A percentile compares a stretch with the other conserved stretches of the same genome.
Evolutionary conservation across 2,113 vertebrate species (phyloP).

Genomic region (Rhabdomys dilectus): DNA sequence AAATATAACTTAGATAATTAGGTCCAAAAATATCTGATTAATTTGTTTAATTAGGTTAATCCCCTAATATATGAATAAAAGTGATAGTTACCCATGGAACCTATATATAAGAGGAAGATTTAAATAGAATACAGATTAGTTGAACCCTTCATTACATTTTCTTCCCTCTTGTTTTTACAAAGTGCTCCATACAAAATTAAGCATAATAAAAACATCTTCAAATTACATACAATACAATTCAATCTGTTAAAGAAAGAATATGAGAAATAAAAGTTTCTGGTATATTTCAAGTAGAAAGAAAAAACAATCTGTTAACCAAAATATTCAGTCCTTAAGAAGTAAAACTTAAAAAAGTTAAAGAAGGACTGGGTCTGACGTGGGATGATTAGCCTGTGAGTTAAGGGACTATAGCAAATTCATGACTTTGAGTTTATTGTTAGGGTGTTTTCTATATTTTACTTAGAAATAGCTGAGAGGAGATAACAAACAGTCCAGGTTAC

Average conservation of each 20-base stretch:
- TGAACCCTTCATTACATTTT: constrained; percentile 66
- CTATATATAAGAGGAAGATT: not conserved
- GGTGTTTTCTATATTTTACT: no score
- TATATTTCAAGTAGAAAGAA: not conserved
- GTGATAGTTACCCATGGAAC: not conserved
- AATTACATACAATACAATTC: constrained; percentile 63
- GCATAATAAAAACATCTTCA: not conserved
- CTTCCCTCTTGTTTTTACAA: constrained; percentile 34
- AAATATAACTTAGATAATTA: not conserved
- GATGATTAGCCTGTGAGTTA: no score
- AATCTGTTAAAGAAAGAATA: constrained; percentile 39
- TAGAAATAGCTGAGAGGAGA: no score
- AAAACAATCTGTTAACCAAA: not conserved
- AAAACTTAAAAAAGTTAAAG: not conserved
- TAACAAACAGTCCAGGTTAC: no score
- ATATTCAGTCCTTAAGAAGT: not conserved
- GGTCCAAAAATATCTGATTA: not conserved
- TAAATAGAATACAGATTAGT: constrained; percentile 42
- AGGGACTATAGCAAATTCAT: no score
- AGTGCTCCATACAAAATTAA: constrained; percentile 61
- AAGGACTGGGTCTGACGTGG: no score
- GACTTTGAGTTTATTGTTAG: no score
- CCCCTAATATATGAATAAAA: not conserved
- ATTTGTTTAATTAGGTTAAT: not conserved
- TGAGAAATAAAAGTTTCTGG: constrained; percentile 34